These are phyloP conservation scores for Pao palembangensis DNA, from an alignment of 2,113 vertebrate species.

Conservation along the genomic window DNA sequence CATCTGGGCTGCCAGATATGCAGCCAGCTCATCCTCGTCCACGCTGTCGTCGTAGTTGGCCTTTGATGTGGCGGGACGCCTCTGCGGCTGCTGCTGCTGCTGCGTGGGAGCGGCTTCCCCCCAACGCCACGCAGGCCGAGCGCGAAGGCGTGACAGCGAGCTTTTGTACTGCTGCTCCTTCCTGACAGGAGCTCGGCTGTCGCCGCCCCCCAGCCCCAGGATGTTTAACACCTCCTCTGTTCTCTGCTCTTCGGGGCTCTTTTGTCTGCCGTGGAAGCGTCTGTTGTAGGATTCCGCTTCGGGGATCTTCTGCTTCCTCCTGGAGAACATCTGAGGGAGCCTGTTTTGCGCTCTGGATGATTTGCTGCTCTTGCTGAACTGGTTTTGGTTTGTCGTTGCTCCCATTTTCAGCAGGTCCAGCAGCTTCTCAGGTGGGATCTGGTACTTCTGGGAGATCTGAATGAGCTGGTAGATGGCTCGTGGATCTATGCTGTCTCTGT, in stretches of 20 bases:
- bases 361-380: constrained; percentile 68
- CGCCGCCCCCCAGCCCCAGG: constrained; percentile 76
- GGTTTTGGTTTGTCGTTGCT: constrained; percentile 67
- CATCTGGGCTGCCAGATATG: constrained; percentile 82
- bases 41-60: constrained; percentile 74
- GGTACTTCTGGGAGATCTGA: constrained; percentile 86
- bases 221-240: constrained; percentile 85
- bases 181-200: constrained; percentile 67
- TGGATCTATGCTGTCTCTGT: constrained; percentile 75
- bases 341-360: constrained; percentile 69
- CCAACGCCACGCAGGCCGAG: constrained; percentile 58
- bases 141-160: constrained; percentile 67
- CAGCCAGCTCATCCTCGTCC: constrained; percentile 82
- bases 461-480: constrained; percentile 84
- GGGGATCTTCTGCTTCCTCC: constrained; percentile 73
- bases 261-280: constrained; percentile 53
- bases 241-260: constrained; percentile 78
- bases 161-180: constrained; percentile 74
- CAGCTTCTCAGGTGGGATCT: constrained; percentile 89
- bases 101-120: constrained; percentile 70
- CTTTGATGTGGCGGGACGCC: constrained; percentile 71
- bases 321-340: constrained; percentile 62
- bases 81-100: constrained; percentile 26
- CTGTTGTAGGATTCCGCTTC: constrained; percentile 70
- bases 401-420: constrained; percentile 83